Evolutionary conservation across 92 coral and sea anemone species (phyloP).

Genomic region (Micromussa lordhowensis): DNA sequence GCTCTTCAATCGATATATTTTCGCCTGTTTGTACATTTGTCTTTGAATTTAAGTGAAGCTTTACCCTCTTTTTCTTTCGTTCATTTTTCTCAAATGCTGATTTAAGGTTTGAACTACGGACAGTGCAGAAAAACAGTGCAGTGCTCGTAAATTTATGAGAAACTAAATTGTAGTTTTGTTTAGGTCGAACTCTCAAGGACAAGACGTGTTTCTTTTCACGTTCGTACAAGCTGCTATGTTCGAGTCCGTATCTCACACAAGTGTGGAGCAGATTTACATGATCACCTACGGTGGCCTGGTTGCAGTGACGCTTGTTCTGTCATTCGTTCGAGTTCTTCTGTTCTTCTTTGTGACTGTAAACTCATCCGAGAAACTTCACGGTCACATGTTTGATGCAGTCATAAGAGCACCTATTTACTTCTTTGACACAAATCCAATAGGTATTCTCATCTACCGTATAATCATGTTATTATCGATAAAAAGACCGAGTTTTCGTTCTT

Average conservation of each 20-base stretch:
- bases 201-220: slow-evolving; percentile 1
- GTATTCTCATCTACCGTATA: slow-evolving; percentile 24
- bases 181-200: slow-evolving; percentile 62
- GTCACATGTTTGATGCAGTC: slow-evolving; percentile 82
- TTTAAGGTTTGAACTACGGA: too few species aligned
- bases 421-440: slow-evolving; percentile 93
- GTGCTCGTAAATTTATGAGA: too few species aligned
- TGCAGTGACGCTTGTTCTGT: slow-evolving; percentile 48
- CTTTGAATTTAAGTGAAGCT: too few species aligned
- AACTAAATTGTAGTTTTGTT: not conserved
- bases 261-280: slow-evolving; percentile 28
- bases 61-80: too few species aligned
- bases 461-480: too few species aligned
- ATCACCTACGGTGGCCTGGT: slow-evolving; percentile 85
- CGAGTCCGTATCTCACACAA: slow-evolving; percentile 3
- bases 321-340: slow-evolving; percentile 70
- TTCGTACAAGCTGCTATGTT: not conserved
- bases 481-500: not conserved
- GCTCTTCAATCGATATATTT: too few species aligned
- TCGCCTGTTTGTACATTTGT: too few species aligned
- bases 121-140: too few species aligned
- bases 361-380: slow-evolving; percentile 78
- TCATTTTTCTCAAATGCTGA: too few species aligned
- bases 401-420: slow-evolving; percentile 85
- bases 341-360: slow-evolving; percentile 72